Conservation (phyloP, 1,140 invertebrate genomes). For the Holotrichia oblita region DNA sequence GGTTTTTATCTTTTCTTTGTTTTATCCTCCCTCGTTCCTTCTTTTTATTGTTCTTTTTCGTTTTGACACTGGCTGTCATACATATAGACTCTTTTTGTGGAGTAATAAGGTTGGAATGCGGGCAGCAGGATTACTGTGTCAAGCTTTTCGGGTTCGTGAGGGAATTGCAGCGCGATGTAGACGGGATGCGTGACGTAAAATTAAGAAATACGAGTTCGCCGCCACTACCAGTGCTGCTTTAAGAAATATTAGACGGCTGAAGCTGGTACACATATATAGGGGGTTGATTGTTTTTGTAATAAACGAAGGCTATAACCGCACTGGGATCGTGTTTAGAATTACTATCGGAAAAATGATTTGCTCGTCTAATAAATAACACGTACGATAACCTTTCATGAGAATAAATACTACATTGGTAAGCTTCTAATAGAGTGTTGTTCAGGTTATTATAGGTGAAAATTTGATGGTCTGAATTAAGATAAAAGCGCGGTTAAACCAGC, state of each 20-base stretch:
- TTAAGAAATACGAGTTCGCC: slow-evolving; percentile 8
- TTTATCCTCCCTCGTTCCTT: neutral
- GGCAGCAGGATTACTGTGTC: neutral
- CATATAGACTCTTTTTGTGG: neutral
- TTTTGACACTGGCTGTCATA: slow-evolving; percentile 6
- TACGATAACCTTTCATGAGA: neutral
- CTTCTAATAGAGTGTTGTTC: neutral
- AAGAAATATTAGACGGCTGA: slow-evolving; percentile 8
- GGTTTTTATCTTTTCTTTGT: neutral
- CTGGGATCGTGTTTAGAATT: slow-evolving; percentile 3
- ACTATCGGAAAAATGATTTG: neutral
- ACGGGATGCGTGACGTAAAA: slow-evolving; percentile 10
- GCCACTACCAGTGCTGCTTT: neutral
- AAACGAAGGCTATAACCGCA: neutral
- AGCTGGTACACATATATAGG: neutral
- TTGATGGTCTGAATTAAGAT: too few species aligned
- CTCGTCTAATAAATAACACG: slow-evolving; percentile 2
- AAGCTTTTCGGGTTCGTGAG: neutral
- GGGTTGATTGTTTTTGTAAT: slow-evolving; percentile 16
- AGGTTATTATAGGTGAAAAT: too few species aligned
- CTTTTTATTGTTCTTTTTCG: neutral
- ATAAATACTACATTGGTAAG: neutral
- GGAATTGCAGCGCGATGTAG: neutral
- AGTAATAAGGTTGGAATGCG: slow-evolving; percentile 14
- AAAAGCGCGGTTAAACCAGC: too few species aligned